A percentile compares a stretch with the other conserved stretches of the same genome.
These are phyloP conservation scores for Isichthys henryi DNA, from an alignment of 2,113 vertebrate species.

Conservation along the genomic window DNA sequence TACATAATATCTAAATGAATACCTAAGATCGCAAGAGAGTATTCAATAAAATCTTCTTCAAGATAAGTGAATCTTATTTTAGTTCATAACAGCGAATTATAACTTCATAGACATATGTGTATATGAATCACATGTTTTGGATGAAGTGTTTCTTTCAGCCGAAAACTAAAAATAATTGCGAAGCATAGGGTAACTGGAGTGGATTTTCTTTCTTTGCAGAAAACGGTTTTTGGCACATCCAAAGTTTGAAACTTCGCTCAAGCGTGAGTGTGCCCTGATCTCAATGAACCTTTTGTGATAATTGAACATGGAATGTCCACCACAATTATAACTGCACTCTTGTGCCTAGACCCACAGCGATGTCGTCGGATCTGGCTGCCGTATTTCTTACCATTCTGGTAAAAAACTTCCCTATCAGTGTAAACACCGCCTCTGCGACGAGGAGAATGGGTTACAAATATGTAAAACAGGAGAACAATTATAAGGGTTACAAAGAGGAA, in stretches of 20 bases:
- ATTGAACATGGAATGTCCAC: not conserved
- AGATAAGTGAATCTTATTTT: not conserved
- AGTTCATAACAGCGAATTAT: not conserved
- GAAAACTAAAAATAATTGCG: not conserved
- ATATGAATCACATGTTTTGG: not conserved
- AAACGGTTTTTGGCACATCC: not conserved
- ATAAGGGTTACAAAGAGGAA: not conserved
- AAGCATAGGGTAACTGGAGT: not conserved
- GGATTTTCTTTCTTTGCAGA: not conserved
- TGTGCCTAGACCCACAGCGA: not conserved
- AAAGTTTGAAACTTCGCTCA: not conserved
- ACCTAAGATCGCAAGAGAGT: not conserved
- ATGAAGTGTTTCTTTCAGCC: not conserved
- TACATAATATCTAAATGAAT: not conserved
- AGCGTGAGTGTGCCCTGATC: not conserved
- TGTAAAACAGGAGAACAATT: not conserved
- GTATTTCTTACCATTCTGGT: not conserved
- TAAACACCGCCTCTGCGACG: not conserved
- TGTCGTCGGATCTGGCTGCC: too few relatives aligned
- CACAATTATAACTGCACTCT: not conserved
- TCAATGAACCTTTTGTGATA: not conserved
- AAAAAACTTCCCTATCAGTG: not conserved
- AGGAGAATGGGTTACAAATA: not conserved
- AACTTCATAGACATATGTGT: not conserved
- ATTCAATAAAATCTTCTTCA: not conserved